Conservation (phyloP, 2,888 invertebrate genomes). For the Lathronympha strigana region DNA sequence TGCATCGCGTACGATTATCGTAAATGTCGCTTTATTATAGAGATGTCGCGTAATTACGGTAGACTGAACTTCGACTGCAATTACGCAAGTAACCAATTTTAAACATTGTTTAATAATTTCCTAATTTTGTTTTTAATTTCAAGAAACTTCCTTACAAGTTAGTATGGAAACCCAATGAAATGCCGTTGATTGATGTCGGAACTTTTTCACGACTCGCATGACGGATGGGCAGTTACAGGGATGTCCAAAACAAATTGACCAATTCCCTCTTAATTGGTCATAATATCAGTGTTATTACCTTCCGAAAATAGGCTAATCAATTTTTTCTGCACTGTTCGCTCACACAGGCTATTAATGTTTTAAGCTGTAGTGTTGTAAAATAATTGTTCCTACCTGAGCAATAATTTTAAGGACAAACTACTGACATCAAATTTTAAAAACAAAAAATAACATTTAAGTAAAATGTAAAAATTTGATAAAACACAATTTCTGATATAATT, state of each 20-base stretch:
- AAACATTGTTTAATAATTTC: no score
- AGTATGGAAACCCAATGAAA: conserved; percentile 9
- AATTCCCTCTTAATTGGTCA: conserved; percentile 39
- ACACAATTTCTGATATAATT: no score
- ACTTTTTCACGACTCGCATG: conserved; percentile 36
- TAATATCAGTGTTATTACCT: conserved; percentile 37
- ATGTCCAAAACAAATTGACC: conserved; percentile 38
- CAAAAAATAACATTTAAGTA: no score
- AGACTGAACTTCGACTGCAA: no score
- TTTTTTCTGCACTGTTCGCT: conserved; percentile 5
- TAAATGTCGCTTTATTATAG: no score
- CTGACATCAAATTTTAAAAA: no score
- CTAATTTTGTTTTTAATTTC: conserved; percentile 2
- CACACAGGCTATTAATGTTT: background rate
- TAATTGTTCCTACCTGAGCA: background rate
- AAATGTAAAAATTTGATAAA: no score
- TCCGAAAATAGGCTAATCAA: conserved; percentile 35
- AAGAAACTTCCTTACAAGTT: background rate
- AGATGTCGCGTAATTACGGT: no score
- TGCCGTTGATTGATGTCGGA: conserved; percentile 29
- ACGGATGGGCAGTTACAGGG: conserved; percentile 31
- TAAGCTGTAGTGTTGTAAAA: background rate
- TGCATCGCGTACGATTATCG: no score
- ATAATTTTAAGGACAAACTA: no score
- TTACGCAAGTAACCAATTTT: no score